phyloP scores from a whole-genome alignment of 64 coral and sea anemone genomes.

The Trachythela sp. region DNA sequence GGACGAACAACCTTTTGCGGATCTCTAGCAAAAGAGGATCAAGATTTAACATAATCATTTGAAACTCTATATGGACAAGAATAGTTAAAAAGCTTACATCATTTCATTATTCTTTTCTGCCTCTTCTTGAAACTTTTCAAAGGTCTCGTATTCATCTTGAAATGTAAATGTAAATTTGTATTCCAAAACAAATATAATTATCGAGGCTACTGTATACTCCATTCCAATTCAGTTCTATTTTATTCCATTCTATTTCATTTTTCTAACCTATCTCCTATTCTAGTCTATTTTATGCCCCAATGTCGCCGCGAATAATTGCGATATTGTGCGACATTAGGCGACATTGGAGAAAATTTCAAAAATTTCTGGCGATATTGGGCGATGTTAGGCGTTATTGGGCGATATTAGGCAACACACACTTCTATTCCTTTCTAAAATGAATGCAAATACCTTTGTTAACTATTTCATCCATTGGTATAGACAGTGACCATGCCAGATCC shows the following conservation, averaged over 20 bases:
- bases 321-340: no score
- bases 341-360: no score
- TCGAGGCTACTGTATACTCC: not conserved
- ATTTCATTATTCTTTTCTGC: conserved; percentile 59
- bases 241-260: no score
- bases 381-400: no score
- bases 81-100: not conserved
- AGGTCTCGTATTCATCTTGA: conserved; percentile 60
- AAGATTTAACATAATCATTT: not conserved
- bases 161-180: not conserved
- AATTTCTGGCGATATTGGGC: no score
- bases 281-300: no score
- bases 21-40: conserved; percentile 56
- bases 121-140: conserved; percentile 69
- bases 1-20: conserved; percentile 74
- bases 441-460: conserved; percentile 90
- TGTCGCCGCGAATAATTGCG: no score
- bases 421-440: no score
- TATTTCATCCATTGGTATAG: conserved; percentile 77
- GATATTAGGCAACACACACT: no score
- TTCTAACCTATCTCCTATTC: no score
- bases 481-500: conserved; percentile 63
- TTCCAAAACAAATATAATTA: not conserved
- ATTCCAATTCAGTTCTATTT: not conserved
- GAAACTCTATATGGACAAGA: not conserved